Evolutionary conservation across 2,797 vertebrate genomes (phyloP), one percentile per base, ranked within the genome.

Genomic region (Phataginus tricuspis): DNA sequence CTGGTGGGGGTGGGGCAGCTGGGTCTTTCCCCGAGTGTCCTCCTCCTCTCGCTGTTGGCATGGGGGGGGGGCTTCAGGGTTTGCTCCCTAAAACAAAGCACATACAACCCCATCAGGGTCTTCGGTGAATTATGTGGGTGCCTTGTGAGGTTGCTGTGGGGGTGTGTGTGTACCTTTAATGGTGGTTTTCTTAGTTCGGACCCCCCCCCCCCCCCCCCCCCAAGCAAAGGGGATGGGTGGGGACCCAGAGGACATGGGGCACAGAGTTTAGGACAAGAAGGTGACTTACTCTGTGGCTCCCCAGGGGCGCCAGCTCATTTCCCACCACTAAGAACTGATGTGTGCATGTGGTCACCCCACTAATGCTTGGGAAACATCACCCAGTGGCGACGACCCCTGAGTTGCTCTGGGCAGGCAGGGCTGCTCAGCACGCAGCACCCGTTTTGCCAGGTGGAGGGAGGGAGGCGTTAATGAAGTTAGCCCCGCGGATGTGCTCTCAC

Each of bases 31-130:
- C 45, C 0, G 2, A 57, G 4, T 45, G 45, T 45, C 3, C 23
- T 61, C 0, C 2, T 72, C 59, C 39, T 83, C 57, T 0, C 2
- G 5, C 15, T n/a, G 0, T 31, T n/a, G 75, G 39, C 21, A 49
- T 13, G 39, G 39, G 39, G 39, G 10, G 66, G 42, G 15, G 71
- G 19, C 31, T 49, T 72, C 31, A 27, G 53, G 39, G 25, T 68
- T 75, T 75, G 37, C n/a, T 89, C 77, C 59, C 25, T 23, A 31
- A 45, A 37, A 25, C 55, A 53, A 53, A 21, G 53, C 53, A 37
- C 31, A 14, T 34, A 14, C 0, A 0, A 55, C 4, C 29, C 71
- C 19, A 2, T 61, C n/a, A 6, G 57, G n/a, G 34, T 45, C 66
- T 55, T 39, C 57, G 51, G 59, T 4, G 1, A 45, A 29, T 11